Evolutionary conservation across 1,140 invertebrate species (phyloP).

Genomic region (Pseudoatta argentina): DNA sequence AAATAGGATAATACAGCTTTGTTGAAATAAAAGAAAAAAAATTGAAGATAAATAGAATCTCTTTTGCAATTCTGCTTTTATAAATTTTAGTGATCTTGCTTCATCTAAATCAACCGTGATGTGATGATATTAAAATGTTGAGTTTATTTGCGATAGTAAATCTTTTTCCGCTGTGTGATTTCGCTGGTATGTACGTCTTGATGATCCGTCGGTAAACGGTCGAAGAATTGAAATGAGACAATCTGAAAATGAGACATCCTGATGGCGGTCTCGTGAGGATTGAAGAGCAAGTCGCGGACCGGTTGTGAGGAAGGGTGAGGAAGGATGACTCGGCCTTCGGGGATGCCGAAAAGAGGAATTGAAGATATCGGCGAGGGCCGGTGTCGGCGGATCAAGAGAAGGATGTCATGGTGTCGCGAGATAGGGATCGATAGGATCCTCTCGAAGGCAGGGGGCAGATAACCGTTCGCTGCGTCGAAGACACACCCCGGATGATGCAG

Average conservation of each 20-base stretch:
- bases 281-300: conserved; percentile 37
- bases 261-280: conserved; percentile 36
- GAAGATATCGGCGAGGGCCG: conserved; percentile 65
- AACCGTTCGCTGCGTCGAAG: conserved; percentile 36
- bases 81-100: neutral
- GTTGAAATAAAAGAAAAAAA: neutral
- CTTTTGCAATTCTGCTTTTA: neutral
- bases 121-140: neutral
- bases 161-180: neutral
- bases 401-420: conserved; percentile 83
- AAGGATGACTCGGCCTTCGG: conserved; percentile 15
- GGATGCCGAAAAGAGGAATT: conserved; percentile 57
- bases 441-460: conserved; percentile 50
- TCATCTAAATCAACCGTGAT: neutral
- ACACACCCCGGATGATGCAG: conserved; percentile 65
- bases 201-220: conserved; percentile 6
- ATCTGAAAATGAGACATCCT: conserved; percentile 69
- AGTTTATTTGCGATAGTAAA: neutral
- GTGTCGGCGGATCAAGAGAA: conserved; percentile 84
- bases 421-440: conserved; percentile 76
- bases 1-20: neutral
- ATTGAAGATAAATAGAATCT: neutral
- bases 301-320: conserved; percentile 48
- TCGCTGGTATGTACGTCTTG: neutral
- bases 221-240: conserved; percentile 30